phyloP scores from a whole-genome alignment of 2,888 invertebrate genomes.

The Cheiracanthium punctorium region DNA sequence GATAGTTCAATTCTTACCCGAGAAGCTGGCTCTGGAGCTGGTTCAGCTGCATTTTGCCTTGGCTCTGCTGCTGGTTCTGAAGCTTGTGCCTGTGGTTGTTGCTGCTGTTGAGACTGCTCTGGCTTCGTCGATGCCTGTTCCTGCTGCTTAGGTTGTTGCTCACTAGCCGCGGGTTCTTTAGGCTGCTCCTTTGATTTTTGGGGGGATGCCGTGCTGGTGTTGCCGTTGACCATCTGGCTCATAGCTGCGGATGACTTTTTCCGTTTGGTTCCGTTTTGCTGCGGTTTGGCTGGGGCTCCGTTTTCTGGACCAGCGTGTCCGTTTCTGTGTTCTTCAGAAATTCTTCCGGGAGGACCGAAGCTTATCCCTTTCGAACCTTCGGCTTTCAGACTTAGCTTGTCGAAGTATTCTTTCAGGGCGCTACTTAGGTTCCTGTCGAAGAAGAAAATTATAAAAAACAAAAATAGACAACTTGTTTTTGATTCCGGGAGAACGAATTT shows the following conservation, averaged over 20 bases:
- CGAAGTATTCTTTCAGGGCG: conserved; percentile 56
- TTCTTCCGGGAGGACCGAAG: conserved; percentile 60
- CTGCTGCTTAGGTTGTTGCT: neutral
- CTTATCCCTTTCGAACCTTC: conserved; percentile 72
- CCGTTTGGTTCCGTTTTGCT: conserved; percentile 41
- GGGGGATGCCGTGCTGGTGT: neutral
- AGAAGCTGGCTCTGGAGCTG: conserved; percentile 76
- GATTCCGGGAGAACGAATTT: too few species aligned
- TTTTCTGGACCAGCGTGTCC: conserved; percentile 25
- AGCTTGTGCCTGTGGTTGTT: neutral
- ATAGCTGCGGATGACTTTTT: conserved; percentile 41
- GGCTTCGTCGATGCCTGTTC: neutral
- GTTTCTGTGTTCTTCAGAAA: conserved; percentile 55
- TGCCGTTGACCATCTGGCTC: neutral
- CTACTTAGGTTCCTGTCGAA: conserved; percentile 41
- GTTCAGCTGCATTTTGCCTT: neutral
- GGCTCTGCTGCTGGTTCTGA: neutral
- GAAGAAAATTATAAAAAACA: too few species aligned
- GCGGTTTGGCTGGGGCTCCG: conserved; percentile 6
- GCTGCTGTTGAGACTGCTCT: neutral
- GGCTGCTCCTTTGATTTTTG: neutral
- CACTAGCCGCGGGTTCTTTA: neutral
- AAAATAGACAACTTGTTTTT: too few species aligned
- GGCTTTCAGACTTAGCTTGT: conserved; percentile 67
- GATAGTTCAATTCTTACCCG: conserved; percentile 83